Percentiles rank a stretch among this genome's conserved stretches.
Conservation (phyloP, 2,888 invertebrate species). For the Oscheius sp. region DNA sequence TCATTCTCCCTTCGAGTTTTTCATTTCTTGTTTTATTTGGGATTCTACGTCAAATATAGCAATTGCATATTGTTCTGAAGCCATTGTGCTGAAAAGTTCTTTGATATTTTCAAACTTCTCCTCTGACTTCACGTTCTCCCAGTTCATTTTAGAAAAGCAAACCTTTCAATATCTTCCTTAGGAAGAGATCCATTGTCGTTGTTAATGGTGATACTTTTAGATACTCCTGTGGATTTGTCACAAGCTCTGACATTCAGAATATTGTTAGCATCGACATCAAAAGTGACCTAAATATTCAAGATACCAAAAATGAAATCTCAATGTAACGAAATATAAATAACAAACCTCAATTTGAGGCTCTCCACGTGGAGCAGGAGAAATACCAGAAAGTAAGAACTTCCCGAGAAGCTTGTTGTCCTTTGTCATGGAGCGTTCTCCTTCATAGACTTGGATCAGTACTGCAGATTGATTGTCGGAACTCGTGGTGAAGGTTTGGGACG, state of each 20-base stretch:
- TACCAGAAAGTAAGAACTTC: slow-evolving; percentile 94
- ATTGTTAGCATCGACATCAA: slow-evolving; percentile 81
- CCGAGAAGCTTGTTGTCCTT: slow-evolving; percentile 90
- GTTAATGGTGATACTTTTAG: slow-evolving; percentile 76
- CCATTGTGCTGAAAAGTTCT: too few species aligned
- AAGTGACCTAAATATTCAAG: slow-evolving; percentile 73
- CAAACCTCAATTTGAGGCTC: slow-evolving; percentile 81
- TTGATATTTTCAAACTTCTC: too few species aligned
- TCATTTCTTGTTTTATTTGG: too few species aligned
- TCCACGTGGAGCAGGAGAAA: slow-evolving; percentile 92
- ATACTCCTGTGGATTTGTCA: slow-evolving; percentile 79
- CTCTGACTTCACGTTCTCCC: too few species aligned
- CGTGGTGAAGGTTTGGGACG: slow-evolving; percentile 72
- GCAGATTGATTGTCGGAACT: slow-evolving; percentile 97
- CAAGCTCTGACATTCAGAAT: slow-evolving; percentile 92
- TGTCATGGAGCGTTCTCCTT: slow-evolving; percentile 80
- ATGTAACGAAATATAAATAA: background rate
- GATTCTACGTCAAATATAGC: too few species aligned
- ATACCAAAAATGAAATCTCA: background rate
- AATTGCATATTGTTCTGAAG: too few species aligned
- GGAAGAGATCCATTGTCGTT: slow-evolving; percentile 81
- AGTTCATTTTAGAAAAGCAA: too few species aligned
- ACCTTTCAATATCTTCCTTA: too few species aligned
- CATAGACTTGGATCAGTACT: slow-evolving; percentile 69
- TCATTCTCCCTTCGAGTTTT: too few species aligned